Conservation (phyloP, 1,140 invertebrate genomes). For the Mactra quadrangularis region DNA sequence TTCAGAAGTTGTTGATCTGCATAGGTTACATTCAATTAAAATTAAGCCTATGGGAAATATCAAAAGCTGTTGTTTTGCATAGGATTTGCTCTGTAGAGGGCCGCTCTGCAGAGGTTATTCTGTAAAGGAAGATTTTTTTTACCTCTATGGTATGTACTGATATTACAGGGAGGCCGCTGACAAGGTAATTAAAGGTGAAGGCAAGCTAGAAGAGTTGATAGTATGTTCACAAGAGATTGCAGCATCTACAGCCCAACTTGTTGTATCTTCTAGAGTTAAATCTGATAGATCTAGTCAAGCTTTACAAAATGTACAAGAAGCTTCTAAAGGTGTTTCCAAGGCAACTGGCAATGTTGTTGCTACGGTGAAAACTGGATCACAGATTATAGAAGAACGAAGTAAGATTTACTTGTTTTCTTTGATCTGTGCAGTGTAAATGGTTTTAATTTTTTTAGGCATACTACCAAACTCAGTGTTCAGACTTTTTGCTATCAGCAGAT, state of each 20-base stretch:
- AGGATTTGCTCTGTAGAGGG: not conserved
- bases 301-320: conserved; percentile 90
- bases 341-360: conserved; percentile 96
- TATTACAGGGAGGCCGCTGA: conserved; percentile 93
- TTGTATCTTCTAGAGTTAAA: conserved; percentile 93
- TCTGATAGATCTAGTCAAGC: conserved; percentile 92
- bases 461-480: not conserved
- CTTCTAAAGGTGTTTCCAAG: conserved; percentile 94
- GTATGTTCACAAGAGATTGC: conserved; percentile 99
- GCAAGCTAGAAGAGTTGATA: conserved; percentile 96
- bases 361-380: conserved; percentile 93
- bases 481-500: not conserved
- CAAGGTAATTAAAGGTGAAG: conserved; percentile 93
- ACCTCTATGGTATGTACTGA: not conserved
- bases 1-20: no score
- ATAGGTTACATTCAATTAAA: no score
- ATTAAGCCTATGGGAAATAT: no score
- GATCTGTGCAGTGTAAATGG: not conserved
- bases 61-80: not conserved
- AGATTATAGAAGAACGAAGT: conserved; percentile 94
- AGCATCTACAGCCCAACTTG: conserved; percentile 97
- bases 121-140: no score
- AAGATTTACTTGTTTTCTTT: conserved; percentile 70
- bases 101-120: no score
- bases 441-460: not conserved